Percentiles rank a stretch among this genome's conserved stretches.
Conservation (phyloP, 2,113 vertebrate species). For the Microcebus griseorufus region DNA sequence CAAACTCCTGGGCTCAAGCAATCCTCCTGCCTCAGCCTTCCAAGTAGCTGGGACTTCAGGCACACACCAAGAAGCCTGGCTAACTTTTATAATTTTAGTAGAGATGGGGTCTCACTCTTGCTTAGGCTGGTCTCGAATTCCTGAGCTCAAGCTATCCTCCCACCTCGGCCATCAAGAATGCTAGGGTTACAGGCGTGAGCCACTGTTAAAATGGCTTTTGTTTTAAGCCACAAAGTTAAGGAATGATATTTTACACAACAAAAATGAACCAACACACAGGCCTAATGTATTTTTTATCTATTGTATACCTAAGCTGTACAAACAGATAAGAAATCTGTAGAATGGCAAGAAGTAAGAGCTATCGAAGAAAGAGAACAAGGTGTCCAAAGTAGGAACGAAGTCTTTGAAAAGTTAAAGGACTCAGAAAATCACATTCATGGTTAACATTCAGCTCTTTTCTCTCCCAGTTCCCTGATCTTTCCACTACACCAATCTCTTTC, state of each 20-base stretch:
- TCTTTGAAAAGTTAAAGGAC: neutral
- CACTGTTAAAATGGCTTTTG: neutral
- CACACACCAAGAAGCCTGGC: no score
- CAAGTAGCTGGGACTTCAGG: no score
- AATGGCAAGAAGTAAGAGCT: neutral
- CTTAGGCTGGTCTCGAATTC: no score
- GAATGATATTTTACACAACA: neutral
- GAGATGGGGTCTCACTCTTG: no score
- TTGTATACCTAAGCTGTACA: neutral
- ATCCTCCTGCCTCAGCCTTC: no score
- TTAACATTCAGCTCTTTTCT: conserved; percentile 57
- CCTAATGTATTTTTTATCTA: neutral
- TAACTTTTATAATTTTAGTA: no score
- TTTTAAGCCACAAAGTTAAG: neutral
- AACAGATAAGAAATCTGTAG: neutral
- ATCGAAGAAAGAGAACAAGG: neutral
- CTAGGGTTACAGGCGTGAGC: no score
- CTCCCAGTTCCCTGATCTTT: conserved; percentile 37
- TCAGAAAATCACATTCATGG: neutral
- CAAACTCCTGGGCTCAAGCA: no score
- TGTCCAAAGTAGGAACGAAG: neutral
- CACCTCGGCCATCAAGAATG: no score
- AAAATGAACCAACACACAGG: neutral
- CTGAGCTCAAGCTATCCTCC: no score
- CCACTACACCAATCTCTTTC: conserved; percentile 23